A percentile compares a stretch with the other conserved stretches of the same genome.
Evolutionary conservation across 64 coral and sea anemone species (phyloP).

Genomic region (Porites lutea): DNA sequence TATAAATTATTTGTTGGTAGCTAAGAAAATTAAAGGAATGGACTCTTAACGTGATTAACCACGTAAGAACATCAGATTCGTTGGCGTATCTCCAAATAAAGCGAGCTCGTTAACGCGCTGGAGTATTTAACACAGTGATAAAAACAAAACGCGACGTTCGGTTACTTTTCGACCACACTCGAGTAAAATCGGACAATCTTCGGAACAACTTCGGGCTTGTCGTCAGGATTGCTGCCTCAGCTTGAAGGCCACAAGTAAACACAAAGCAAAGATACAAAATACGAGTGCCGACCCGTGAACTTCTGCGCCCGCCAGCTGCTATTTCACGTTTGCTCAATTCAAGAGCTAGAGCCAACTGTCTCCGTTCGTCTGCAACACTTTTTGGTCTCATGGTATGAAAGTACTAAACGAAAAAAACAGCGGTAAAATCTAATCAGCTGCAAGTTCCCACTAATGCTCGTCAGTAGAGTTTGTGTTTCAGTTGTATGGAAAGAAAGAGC

Average conservation of each 20-base stretch:
- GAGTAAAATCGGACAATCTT: neutral
- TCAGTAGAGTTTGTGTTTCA: too few relatives aligned
- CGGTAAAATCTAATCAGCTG: slow-evolving; percentile 7
- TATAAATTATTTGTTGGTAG: too few relatives aligned
- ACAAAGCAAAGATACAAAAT: neutral
- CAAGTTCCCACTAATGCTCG: neutral
- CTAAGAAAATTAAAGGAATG: too few relatives aligned
- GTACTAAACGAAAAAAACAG: slow-evolving; percentile 56
- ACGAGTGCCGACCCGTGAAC: slow-evolving; percentile 62
- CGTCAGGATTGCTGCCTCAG: slow-evolving; percentile 3
- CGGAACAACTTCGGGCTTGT: neutral
- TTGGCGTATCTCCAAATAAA: too few relatives aligned
- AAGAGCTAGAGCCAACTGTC: slow-evolving; percentile 57
- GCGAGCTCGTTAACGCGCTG: too few relatives aligned
- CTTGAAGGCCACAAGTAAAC: neutral
- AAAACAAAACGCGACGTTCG: neutral
- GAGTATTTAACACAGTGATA: neutral
- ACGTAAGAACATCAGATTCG: too few relatives aligned
- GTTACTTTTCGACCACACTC: neutral
- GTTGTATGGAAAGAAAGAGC: neutral
- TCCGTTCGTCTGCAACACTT: slow-evolving; percentile 62
- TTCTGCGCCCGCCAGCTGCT: neutral
- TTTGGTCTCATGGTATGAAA: slow-evolving; percentile 54
- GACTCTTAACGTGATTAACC: too few relatives aligned
- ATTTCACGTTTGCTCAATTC: slow-evolving; percentile 67